Evolutionary conservation across 1,140 invertebrate species (phyloP).

Genomic region (Drusus annulatus): DNA sequence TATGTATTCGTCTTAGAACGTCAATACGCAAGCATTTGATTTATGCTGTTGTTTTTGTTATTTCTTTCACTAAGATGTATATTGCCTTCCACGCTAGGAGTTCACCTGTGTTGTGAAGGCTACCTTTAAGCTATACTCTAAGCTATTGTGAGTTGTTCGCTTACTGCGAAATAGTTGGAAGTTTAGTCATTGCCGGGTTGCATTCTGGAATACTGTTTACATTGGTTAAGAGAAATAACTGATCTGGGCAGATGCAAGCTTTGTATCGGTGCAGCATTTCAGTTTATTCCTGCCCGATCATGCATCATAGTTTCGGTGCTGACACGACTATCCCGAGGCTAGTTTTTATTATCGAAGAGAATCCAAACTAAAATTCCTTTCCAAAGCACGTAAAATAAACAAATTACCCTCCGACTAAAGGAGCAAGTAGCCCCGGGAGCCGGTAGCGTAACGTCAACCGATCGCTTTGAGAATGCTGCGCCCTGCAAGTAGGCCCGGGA

Average conservation of each 20-base stretch:
- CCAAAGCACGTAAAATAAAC: constrained; percentile 10
- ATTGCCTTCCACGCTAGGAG: no score
- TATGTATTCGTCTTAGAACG: no score
- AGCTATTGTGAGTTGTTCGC: no score
- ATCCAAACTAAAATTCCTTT: constrained; percentile 1
- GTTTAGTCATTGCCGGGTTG: no score
- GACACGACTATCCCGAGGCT: constrained; percentile 10
- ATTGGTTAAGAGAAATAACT: no score
- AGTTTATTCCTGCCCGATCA: neutral
- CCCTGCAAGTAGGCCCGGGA: constrained; percentile 10
- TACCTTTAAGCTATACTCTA: no score
- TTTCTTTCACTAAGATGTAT: no score
- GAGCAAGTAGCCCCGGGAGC: constrained; percentile 15
- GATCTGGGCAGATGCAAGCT: constrained; percentile 1
- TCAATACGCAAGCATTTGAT: no score
- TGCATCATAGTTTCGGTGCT: neutral
- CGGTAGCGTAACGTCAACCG: constrained; percentile 1
- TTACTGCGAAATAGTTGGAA: no score
- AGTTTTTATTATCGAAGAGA: constrained; percentile 2
- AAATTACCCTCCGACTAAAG: neutral
- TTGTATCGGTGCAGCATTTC: neutral
- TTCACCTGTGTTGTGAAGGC: no score
- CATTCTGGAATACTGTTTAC: no score
- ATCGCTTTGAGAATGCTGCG: constrained; percentile 31
- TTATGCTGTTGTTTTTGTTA: no score